Base-by-base conservation (phyloP, 2,797 vertebrate species). In the Tarsius wallacei region DNA sequence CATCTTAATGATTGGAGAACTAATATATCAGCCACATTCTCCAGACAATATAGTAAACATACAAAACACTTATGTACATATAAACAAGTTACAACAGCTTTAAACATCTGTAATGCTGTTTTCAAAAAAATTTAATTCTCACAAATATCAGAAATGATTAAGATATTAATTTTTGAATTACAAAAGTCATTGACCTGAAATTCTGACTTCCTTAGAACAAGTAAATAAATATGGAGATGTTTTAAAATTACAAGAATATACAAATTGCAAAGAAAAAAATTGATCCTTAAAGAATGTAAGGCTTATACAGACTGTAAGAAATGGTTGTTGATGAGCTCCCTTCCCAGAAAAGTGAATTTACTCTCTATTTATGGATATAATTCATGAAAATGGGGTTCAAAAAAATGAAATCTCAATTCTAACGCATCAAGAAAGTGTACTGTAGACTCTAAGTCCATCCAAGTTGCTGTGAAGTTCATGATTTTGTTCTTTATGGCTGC, bases 71-170 rank as follows among this genome's bases (percentile, higher is more conserved):
- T 71, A 36, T 33, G 14, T 26, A 24, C 42, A 42, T 73, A 47
- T n/a, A 42, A 66, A 66, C 70, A 47, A 73, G 36, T 21, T 15
- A 47, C 42, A 73, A 71, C 36, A 71, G 14, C 1, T 42, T 73
- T 24, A 73, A 47, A 42, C 22, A 42, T 47, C 22, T 47, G 42
- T 7, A 26, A 47, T 24, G 31, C 47, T 21, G 24, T 47, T 42
- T 71, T 0, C 0, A 21, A 36, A 36, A 71, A 42, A 13, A 42
- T 42, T 3, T 47, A 36, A 36, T 5, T 47, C 42, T 47, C 36
- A 42, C 36, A 73, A 42, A 71, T 71, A 71, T 42, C 33, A 71
- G 42, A 42, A 42, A 47, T 24, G 33, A 71, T 71, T 47, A 47
- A 47, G 42, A 26, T 73, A 70, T 21, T 36, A 73, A 42, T 42